Evolutionary conservation across 2,113 vertebrate species (phyloP), one percentile per base, ranked within the genome.

Genomic region (Spermophilus dauricus): DNA sequence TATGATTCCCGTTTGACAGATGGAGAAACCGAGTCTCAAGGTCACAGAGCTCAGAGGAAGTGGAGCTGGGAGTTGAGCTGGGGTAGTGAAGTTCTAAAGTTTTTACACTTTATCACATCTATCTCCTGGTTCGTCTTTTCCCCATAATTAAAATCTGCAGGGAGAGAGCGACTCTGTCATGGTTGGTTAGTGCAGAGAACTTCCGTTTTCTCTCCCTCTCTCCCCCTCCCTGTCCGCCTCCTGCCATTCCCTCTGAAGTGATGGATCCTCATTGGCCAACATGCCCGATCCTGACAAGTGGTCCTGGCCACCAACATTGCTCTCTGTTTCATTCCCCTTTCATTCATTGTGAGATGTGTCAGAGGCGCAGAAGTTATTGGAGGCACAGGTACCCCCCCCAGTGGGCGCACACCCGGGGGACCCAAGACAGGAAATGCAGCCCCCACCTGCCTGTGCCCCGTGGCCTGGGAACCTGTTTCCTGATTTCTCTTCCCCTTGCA

Each of bases 171-270:
- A 14, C 14, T 89, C 45, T 45, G 24, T 53, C 61, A 39, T 26
- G n/a, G 82, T 70, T 24, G 10, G 13, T 72, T 37, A 28, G 3
- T 8, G 77, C 77, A 18, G 26, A 8, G 45, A 37, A 4, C 77
- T 20, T 58, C 30, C 73, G 42, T 4, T 72, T 14, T 45, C 37
- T 42, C 34, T 72, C 7, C 48, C 12, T 17, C 61, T 18, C 56
- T 4, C 42, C 0, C 13, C 4, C 30, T 42, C n/a, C 6, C 63
- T 17, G 1, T 7, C 32, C 22, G 37, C 20, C 7, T 9, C n/a
- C 30, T 42, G 22, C 78, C 42, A 26, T 14, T 42, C 53, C 39
- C 26, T 65, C 37, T 56, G 22, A 34, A 1, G 10, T 32, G 83
- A 70, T 39, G 45, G 48, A 20, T n/a, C n/a, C n/a, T n/a, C n/a